phyloP scores from a whole-genome alignment of 2,797 vertebrate species.

The Sitta carolinensis region DNA sequence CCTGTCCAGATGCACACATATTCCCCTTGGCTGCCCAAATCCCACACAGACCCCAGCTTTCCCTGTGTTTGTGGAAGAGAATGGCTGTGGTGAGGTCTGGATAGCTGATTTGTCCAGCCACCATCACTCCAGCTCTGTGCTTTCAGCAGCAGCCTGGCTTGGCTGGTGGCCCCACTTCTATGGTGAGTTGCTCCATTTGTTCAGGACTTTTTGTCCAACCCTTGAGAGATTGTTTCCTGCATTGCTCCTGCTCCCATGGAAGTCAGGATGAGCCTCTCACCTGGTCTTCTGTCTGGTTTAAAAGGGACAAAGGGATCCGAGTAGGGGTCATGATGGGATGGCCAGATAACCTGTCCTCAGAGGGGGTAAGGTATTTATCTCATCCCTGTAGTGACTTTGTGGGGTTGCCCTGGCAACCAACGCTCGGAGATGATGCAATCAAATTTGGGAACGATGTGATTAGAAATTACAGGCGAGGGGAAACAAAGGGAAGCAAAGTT shows the following conservation, averaged over 20 bases:
- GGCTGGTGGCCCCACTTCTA: neutral
- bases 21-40: neutral
- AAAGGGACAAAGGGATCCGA: neutral
- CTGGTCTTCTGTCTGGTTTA: neutral
- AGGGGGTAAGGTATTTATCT: neutral
- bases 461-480: conserved; percentile 46
- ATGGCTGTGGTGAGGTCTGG: accelerated
- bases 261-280: neutral
- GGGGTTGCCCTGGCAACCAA: conserved; percentile 59
- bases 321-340: neutral
- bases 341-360: neutral
- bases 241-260: accelerated
- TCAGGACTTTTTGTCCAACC: neutral
- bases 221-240: neutral
- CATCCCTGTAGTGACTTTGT: neutral
- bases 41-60: neutral
- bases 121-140: neutral
- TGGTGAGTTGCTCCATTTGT: neutral
- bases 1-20: neutral
- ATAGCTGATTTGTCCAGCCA: neutral
- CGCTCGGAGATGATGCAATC: conserved; percentile 16
- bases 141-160: neutral
- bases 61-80: neutral
- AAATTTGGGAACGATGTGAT: conserved; percentile 44
- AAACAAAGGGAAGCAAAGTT: conserved; percentile 58